Evolutionary conservation across 1,140 invertebrate species (phyloP), one percentile per base, ranked within the genome.

Genomic region (Hylyphantes graminicola): DNA sequence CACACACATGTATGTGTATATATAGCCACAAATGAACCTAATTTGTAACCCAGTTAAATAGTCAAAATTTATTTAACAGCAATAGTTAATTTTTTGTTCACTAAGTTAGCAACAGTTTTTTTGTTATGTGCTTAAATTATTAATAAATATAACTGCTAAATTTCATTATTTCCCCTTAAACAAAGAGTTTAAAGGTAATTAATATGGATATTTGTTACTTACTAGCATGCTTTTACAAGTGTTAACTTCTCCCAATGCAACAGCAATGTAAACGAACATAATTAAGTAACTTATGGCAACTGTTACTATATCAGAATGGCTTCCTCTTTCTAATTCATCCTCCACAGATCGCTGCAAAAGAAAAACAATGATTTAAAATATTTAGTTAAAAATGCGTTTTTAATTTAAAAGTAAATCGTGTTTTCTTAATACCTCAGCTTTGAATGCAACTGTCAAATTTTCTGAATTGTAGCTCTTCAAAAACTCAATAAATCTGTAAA

Each of bases 251-350:
- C 98, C 97, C 50, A 99, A 91, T 2, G 97, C 94, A 67, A 99
- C 93, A 0, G 97, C 94, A 85, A 99, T 98, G 87, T 99, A 99
- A 21, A 93, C 93, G 89, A 99, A 99, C 98, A 99, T 99, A 77
- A 99, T 97, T 68, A 98, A 89, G 88, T 99, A 99, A 10, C 96
- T 98, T 10, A 98, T 93, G 2, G 97, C 90, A 86, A 99, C 97
- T 0, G 98, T 99, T 0, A 93, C 89, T 5, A 98, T 92, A 89
- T 99, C 98, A 0, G 96, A 97, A 86, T 95, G 92, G 19, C 96
- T 97, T 90, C 97, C 96, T 51, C 96, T 90, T 77, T 96, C 93
- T 17, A 99, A 89, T 90, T 99, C 98, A 90, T 99, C 98, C 90
- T 99, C 94, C 77, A 99, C 97, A 0, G 97, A 98, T 19, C 85